These are phyloP conservation scores for Leptarthrus brevirostris DNA, from an alignment of 2,888 invertebrate species.

Conservation along the genomic window DNA sequence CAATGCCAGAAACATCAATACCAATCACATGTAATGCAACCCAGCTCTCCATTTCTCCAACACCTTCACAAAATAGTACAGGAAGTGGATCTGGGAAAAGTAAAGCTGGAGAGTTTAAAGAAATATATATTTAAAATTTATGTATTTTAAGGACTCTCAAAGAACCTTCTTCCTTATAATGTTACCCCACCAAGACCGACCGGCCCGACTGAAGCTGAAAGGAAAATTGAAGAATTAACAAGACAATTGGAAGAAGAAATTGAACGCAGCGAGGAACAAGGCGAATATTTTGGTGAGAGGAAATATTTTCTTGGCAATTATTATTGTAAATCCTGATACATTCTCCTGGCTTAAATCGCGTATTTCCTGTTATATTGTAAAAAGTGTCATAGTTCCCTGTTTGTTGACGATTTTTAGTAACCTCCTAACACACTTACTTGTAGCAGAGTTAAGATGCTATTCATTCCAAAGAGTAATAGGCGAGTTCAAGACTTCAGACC, in stretches of 20 bases:
- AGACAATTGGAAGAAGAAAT: slow-evolving; percentile 94
- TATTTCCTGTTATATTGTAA: too few species aligned
- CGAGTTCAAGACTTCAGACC: too few species aligned
- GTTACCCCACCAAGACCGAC: slow-evolving; percentile 88
- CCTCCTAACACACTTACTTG: too few species aligned
- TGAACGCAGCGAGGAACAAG: slow-evolving; percentile 94
- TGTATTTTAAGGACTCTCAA: slow-evolving; percentile 67
- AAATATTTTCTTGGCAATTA: background rate
- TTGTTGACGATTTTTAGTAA: too few species aligned
- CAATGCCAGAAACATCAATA: background rate
- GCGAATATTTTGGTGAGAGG: slow-evolving; percentile 91
- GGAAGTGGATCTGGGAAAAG: slow-evolving; percentile 71
- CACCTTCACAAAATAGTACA: slow-evolving; percentile 75
- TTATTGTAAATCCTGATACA: too few species aligned
- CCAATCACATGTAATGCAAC: slow-evolving; percentile 10
- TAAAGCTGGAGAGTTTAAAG: slow-evolving; percentile 26
- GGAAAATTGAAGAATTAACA: slow-evolving; percentile 92
- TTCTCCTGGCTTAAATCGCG: too few species aligned
- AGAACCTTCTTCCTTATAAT: slow-evolving; percentile 85
- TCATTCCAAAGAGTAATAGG: too few species aligned
- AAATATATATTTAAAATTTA: slow-evolving; percentile 45
- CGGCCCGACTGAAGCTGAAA: slow-evolving; percentile 92
- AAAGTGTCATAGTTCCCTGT: too few species aligned
- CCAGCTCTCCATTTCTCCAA: slow-evolving; percentile 71
- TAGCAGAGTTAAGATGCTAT: too few species aligned